Evolutionary conservation across 2,113 vertebrate species (phyloP).

Genomic region (Oxyura jamaicensis): DNA sequence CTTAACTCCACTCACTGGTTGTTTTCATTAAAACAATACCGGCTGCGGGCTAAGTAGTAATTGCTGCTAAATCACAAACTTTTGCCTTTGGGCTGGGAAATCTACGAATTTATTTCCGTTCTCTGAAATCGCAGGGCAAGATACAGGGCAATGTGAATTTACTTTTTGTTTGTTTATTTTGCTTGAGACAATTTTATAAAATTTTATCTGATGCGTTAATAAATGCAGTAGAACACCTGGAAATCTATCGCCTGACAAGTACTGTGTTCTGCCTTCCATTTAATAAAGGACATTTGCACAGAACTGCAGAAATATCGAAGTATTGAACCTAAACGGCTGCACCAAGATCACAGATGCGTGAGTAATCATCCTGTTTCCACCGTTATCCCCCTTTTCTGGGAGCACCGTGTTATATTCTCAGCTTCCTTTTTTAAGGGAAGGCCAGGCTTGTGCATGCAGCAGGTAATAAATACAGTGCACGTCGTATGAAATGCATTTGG

Average conservation of each 20-base stretch:
- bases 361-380: constrained; percentile 15
- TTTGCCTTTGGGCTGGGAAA: background rate
- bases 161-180: background rate
- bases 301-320: constrained; percentile 98
- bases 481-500: rapidly evolving
- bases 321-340: constrained; percentile 95
- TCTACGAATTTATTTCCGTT: too few species aligned
- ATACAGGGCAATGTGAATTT: rapidly evolving
- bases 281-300: constrained; percentile 92
- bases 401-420: rapidly evolving
- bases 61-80: background rate
- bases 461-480: background rate
- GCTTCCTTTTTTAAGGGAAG: background rate
- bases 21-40: background rate
- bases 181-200: rapidly evolving
- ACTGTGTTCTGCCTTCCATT: background rate
- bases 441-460: rapidly evolving
- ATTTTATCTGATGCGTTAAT: rapidly evolving
- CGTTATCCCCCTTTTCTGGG: rapidly evolving
- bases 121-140: background rate
- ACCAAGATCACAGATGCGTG: constrained; percentile 98
- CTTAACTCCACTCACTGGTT: background rate
- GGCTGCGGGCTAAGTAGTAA: background rate
- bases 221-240: background rate
- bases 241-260: background rate